Evolutionary conservation across 2,888 invertebrate species (phyloP), one percentile per base, ranked within the genome.

Genomic region (Brachylomia viminalis): DNA sequence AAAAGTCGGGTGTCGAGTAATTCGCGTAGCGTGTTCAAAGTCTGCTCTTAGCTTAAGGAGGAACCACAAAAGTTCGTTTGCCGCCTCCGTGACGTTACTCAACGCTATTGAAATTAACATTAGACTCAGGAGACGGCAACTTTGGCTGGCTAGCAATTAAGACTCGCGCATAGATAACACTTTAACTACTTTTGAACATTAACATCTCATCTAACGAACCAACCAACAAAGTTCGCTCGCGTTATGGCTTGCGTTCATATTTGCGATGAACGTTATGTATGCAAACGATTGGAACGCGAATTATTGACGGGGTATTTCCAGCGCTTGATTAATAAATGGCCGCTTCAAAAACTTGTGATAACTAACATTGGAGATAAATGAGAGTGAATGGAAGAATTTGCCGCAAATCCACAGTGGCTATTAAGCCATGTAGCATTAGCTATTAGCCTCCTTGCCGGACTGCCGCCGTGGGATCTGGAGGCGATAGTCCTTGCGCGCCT

Each of bases 141-240:
- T 89, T 85, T 59, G 75, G 75, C 87, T 85, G 86, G 78, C 71
- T 80, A 72, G 80, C 86, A 86, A 86, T 86, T 86, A 86, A 79
- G 80, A 76, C 70, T 72, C 72, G 74, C 73, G 61, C 79, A 77
- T 79, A 89, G 89, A 92, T 90, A 88, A 90, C 89, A 90, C 89
- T 91, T 82, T 88, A 91, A 91, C 89, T 88, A 90, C 89, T 91
- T 90, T 80, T 84, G 86, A 87, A 89, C 87, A 91, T 92, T 92
- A 91, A 90, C 90, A 88, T 88, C 88, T 86, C 89, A 84, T 77
- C 62, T 76, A 75, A 83, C 78, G 84, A 87, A 87, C 81, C 85
- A 87, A 87, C 81, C 85, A 77, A 76, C 80, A 72, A 88, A 88
- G 81, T 89, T 84, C 23, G 56, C 7, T 27, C 59, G 27, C 42